A percentile compares a stretch with the other conserved stretches of the same genome.
These are phyloP conservation scores for Copidosoma aretas DNA, from an alignment of 2,888 invertebrate genomes.

Conservation along the genomic window DNA sequence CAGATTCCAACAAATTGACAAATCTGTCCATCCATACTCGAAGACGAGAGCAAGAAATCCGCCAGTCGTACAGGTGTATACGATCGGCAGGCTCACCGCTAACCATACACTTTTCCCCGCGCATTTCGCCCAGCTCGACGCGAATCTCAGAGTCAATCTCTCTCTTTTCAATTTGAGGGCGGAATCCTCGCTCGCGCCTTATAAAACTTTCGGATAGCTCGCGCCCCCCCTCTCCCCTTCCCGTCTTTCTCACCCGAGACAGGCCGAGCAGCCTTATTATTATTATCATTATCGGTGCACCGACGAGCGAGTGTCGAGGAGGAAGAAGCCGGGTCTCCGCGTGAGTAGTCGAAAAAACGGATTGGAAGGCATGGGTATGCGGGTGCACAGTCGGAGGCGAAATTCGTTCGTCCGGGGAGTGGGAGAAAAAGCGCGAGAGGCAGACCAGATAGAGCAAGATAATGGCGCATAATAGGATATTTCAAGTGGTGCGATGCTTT, in stretches of 20 bases:
- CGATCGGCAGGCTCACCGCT: slow-evolving; percentile 31
- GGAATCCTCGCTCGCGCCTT: slow-evolving; percentile 12
- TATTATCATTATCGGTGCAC: slow-evolving; percentile 31
- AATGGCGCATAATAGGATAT: slow-evolving; percentile 60
- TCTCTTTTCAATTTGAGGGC: slow-evolving; percentile 3
- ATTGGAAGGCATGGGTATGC: too few relatives aligned
- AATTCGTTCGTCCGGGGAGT: not conserved
- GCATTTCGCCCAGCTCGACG: not conserved
- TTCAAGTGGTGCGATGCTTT: slow-evolving; percentile 58
- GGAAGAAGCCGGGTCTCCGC: not conserved
- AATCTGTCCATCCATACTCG: too few relatives aligned
- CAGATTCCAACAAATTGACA: too few relatives aligned
- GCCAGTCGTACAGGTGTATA: too few relatives aligned
- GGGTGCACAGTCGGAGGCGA: not conserved
- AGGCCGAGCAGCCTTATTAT: slow-evolving; percentile 19
- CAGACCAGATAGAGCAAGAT: slow-evolving; percentile 42
- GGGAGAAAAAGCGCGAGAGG: not conserved
- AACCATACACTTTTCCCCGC: not conserved
- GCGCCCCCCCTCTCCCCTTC: not conserved
- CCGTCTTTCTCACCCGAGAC: slow-evolving; percentile 3
- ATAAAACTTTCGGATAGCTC: slow-evolving; percentile 33
- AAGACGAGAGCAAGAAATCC: slow-evolving; percentile 4
- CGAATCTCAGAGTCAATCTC: slow-evolving; percentile 23
- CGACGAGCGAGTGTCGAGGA: slow-evolving; percentile 23
- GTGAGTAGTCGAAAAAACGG: slow-evolving; percentile 2